Evolutionary conservation across 2,797 vertebrate genomes (phyloP).

Genomic region (Prunella strophiata): DNA sequence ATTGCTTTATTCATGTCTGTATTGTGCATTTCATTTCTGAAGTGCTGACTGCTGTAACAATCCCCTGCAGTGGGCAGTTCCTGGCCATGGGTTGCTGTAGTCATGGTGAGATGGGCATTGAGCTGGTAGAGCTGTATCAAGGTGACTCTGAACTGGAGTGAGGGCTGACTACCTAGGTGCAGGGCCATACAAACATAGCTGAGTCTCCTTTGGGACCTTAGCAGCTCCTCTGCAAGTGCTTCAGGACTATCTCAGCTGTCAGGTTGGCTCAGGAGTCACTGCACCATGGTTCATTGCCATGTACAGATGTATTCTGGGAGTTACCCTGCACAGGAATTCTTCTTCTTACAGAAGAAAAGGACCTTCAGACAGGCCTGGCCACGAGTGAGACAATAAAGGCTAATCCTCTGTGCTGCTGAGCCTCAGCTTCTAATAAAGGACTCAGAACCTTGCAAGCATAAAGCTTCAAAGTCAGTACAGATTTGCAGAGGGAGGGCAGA

Average conservation of each 20-base stretch:
- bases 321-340: background rate
- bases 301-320: background rate
- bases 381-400: background rate
- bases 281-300: background rate
- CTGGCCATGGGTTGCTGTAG: background rate
- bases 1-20: background rate
- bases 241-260: background rate
- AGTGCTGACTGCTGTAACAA: background rate
- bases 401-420: constrained; percentile 23
- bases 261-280: background rate
- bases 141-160: background rate
- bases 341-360: background rate
- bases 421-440: constrained; percentile 38
- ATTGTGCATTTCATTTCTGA: background rate
- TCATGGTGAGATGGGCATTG: background rate
- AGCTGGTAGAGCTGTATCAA: background rate
- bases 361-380: background rate
- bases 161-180: background rate
- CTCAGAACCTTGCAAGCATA: background rate
- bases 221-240: background rate
- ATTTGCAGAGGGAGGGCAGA: constrained; percentile 37
- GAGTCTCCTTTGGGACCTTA: background rate
- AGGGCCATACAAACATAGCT: background rate
- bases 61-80: background rate
- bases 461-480: constrained; percentile 51